A percentile compares a stretch with the other conserved stretches of the same genome.
Conservation (phyloP, 2,797 vertebrate genomes). For the Fringilla coelebs region DNA sequence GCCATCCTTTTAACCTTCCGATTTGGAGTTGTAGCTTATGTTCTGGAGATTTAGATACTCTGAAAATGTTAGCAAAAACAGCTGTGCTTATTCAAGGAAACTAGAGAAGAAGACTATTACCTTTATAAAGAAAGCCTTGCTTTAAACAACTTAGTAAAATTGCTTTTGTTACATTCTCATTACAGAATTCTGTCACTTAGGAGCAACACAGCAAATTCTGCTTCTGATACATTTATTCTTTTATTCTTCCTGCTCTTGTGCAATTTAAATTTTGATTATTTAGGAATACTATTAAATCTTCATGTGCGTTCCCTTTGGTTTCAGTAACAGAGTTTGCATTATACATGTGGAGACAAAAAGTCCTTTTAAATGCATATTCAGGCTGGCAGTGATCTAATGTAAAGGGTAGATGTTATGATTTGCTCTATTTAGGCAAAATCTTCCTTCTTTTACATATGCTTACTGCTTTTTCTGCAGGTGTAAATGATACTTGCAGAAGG, state of each 20-base stretch:
- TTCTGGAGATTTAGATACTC: background rate
- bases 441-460: background rate
- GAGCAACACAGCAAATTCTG: background rate
- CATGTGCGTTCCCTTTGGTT: background rate
- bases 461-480: background rate
- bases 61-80: constrained; percentile 29
- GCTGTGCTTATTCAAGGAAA: background rate
- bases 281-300: background rate
- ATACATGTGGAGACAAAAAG: background rate
- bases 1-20: background rate
- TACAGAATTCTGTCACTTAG: background rate
- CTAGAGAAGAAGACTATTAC: background rate
- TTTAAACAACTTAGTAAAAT: background rate
- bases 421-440: background rate
- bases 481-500: background rate
- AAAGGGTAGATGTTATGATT: background rate
- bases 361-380: background rate
- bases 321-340: background rate
- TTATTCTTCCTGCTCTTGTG: background rate
- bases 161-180: background rate
- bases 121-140: background rate
- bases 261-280: background rate
- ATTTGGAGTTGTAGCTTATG: background rate
- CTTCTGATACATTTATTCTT: background rate
- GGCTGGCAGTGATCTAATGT: background rate